phyloP scores from a whole-genome alignment of 2,113 vertebrate species.

The Nesogale talazaci region DNA sequence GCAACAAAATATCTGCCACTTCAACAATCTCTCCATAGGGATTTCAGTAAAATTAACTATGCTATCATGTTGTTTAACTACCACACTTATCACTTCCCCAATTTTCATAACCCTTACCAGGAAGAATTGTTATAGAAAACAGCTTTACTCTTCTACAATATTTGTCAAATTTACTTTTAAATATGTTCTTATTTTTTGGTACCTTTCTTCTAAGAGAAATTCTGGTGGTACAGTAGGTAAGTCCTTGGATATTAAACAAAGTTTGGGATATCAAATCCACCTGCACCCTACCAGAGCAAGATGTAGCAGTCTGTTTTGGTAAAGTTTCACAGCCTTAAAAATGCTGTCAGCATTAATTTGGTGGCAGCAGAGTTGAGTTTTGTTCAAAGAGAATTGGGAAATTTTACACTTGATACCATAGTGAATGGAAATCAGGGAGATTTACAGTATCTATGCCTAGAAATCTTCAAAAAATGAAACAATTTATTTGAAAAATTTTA shows the following conservation, averaged over 20 bases:
- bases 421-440: not conserved
- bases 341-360: no score
- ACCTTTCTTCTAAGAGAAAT: no score
- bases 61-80: not conserved
- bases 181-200: constrained; percentile 14
- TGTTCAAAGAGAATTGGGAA: not conserved
- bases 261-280: no score
- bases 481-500: not conserved
- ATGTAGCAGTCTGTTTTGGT: no score
- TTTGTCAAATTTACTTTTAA: not conserved
- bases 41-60: not conserved
- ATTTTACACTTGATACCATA: not conserved
- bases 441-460: not conserved
- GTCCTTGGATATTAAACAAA: no score
- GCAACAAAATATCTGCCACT: not conserved
- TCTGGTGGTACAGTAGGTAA: no score
- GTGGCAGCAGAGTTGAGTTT: not conserved
- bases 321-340: no score
- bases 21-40: not conserved
- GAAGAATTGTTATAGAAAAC: not conserved
- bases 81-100: not conserved
- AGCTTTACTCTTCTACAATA: not conserved
- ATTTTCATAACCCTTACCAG: not conserved
- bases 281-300: no score
- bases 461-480: not conserved